Evolutionary conservation across 2,888 invertebrate genomes (phyloP), one percentile per base, ranked within the genome.

Genomic region (Nymphalis c-album): DNA sequence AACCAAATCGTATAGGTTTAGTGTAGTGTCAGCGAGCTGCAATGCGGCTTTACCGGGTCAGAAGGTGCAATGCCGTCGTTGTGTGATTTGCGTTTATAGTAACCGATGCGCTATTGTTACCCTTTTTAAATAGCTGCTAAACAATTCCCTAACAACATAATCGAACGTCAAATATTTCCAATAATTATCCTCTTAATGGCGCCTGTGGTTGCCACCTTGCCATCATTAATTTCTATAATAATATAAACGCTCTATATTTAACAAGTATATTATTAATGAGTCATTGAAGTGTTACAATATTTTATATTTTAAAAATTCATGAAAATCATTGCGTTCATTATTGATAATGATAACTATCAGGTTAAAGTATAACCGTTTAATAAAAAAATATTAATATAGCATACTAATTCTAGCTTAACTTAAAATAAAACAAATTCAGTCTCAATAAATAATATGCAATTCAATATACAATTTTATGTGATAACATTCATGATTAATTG

Each of bases 1-100:
- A 80, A 75, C 64, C 67, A 50, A 70, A 68, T 60, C 31, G 69
- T 71, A 72, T 72, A 79, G 77, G 71, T 77, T 55, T 78, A 84
- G 84, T 80, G 85, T 87, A 85, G 87, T 87, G 87, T 84, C 77
- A 78, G 81, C 79, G 77, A 80, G 75, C 85, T 87, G 89, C 90
- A 90, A 80, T 90, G 90, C 90, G 87, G 86, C 74, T 81, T 76
- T 79, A 78, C 74, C 77, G 80, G 85, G 83, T 85, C 84, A 81
- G 78, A 84, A 84, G 85, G 86, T 87, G 86, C 87, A 88, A 79
- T 87, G 86, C 81, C 47, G 61, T 59, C 79, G 83, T 82, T 69
- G 76, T 75, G 76, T 82, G 77, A 79, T 78, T 80, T 80, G 75
- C 80, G 74, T 79, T 79, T 72, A 75, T 63, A 71, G 67, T 69